Percentiles rank a stretch among this genome's conserved stretches.
Conservation (phyloP, 2,113 vertebrate genomes). For the Hepsetus odoe region DNA sequence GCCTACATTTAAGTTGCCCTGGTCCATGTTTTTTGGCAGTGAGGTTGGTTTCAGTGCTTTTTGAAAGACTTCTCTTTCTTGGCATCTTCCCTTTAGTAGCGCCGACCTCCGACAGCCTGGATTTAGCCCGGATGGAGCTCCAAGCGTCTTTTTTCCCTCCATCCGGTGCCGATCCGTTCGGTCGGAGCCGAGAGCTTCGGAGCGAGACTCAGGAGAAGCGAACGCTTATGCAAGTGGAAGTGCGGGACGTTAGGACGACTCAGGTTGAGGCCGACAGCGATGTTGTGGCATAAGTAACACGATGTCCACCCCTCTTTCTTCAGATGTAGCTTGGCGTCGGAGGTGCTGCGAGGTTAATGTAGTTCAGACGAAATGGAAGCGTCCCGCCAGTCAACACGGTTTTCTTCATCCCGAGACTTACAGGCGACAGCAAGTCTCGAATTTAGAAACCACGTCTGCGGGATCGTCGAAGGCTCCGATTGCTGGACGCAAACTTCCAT, state of each 20-base stretch:
- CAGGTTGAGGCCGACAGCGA: constrained; percentile 54
- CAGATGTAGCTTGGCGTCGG: background rate
- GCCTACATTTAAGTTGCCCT: background rate
- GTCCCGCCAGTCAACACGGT: too few relatives aligned
- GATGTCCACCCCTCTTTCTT: background rate
- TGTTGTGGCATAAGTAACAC: constrained; percentile 59
- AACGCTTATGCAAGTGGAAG: constrained; percentile 55
- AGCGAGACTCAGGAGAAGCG: constrained; percentile 31
- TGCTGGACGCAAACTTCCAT: too few relatives aligned
- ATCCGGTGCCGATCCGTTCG: background rate
- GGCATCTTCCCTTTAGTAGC: background rate
- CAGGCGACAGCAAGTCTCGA: too few relatives aligned
- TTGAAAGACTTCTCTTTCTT: background rate
- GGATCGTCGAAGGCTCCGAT: too few relatives aligned
- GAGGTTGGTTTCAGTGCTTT: background rate
- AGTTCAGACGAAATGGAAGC: too few relatives aligned
- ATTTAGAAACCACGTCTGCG: too few relatives aligned
- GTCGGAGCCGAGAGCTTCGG: background rate
- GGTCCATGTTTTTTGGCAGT: background rate
- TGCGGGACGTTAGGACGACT: constrained; percentile 39
- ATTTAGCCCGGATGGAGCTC: background rate
- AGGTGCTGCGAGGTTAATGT: background rate
- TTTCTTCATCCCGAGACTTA: too few relatives aligned
- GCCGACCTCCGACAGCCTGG: background rate
- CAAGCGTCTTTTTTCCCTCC: background rate